Base-by-base conservation (phyloP, 2,797 vertebrate genomes). In the Galaxias olidus region DNA sequence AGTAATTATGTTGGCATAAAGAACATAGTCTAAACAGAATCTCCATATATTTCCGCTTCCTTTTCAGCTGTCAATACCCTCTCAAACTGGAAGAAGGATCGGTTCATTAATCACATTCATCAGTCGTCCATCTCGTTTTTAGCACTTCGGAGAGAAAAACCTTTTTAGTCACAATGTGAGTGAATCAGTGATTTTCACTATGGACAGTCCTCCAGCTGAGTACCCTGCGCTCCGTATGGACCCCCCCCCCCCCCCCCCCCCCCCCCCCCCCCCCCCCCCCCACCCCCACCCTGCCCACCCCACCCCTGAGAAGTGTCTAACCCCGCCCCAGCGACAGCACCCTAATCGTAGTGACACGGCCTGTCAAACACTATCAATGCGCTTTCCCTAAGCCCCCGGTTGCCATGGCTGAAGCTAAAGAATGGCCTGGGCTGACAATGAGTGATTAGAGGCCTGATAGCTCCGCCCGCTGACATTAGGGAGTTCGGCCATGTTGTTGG, bases 401-500 rank as follows among this genome's bases (percentile, higher is more conserved):
- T 95, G 92, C 94, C 89, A 88, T 89, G 94, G 89, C 74, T 72
- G 81, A 82, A 88, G 75, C 77, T 78, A 79, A 93, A 91, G 93
- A 96, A 94, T 95, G 92, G 87, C 81, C 71, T 76, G 41, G 79
- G 79, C 77, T 86, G 86, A 89, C 91, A 90, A 94, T 88, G 84
- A 85, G 90, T 82, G 86, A 85, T 92, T 88, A 90, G 88, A 76
- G 84, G 82, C 74, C 85, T 91, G 87, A 89, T 89, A 90, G 86
- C 87, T 89, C 83, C 83, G 74, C 78, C 79, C 83, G 75, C 82
- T 89, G 87, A 89, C 87, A 80, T 87, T 89, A 86, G 84, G 86
- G 83, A 84, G 65, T 86, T 85, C 84, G 81, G 72, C 50, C 73
- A 72, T 72, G 77, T 81, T 83, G 46, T 30, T 10, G 73, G 81